Percentiles rank a stretch among this genome's conserved stretches.
Evolutionary conservation across 2,113 vertebrate species (phyloP).

Genomic region (Paratilapia polleni): DNA sequence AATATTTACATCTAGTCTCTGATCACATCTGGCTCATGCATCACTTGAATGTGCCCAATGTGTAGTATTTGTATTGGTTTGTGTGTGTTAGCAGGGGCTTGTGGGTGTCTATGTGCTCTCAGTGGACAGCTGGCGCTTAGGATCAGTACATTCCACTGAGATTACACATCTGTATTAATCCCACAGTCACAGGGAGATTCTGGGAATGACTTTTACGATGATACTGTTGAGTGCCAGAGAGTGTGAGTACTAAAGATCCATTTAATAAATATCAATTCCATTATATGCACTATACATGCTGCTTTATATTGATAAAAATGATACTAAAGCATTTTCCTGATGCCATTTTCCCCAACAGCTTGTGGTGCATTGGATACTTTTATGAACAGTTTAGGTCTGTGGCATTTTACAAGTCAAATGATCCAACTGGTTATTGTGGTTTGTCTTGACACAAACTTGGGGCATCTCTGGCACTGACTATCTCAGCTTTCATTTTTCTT

Average conservation of each 20-base stretch:
- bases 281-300: background rate
- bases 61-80: conserved; percentile 5
- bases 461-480: background rate
- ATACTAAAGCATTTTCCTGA: background rate
- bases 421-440: background rate
- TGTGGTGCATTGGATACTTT: background rate
- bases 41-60: conserved; percentile 8
- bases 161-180: conserved; percentile 79
- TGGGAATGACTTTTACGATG: conserved; percentile 63
- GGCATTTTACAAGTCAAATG: no score
- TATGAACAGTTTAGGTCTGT: background rate
- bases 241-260: conserved; percentile 14
- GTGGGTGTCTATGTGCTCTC: conserved; percentile 31
- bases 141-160: conserved; percentile 70
- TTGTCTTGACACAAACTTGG: background rate
- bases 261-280: conserved; percentile 34
- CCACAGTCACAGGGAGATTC: conserved; percentile 48
- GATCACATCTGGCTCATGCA: background rate
- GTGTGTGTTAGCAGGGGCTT: conserved; percentile 36
- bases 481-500: background rate
- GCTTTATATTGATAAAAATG: background rate
- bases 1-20: conserved; percentile 10
- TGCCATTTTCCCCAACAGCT: background rate
- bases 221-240: conserved; percentile 27
- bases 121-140: conserved; percentile 61